Base-by-base conservation (phyloP, 2,113 vertebrate species). In the Physeter macrocephalus region DNA sequence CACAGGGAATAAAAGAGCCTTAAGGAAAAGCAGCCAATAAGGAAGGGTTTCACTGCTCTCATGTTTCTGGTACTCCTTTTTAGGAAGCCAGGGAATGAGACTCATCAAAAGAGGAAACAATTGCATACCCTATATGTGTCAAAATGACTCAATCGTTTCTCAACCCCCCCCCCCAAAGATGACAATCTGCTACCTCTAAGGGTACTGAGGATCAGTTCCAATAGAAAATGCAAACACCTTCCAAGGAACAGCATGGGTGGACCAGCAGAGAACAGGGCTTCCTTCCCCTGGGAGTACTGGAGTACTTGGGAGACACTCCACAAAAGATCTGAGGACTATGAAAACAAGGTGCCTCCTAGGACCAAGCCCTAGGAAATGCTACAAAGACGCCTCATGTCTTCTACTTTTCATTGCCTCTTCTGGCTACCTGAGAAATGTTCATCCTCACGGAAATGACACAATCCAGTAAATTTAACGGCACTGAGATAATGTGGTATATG, bases 191-290 rank as follows among this genome's bases (percentile, higher is more conserved):
- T 46, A 29, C 9, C 23, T 61, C 18, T 41, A 31, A 52, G 41
- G 74, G 69, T 12, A 59, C 39, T 14, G 8, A 39, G 36, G 21
- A 23, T 25, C 20, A 23, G 27, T 41, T 82, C 46, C 6, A 80
- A 62, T 21, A 90, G 13, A 39, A 74, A 31, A 43, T 5, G 52
- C n/a, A 52, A 54, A 64, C 21, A 31, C 3, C 29, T 36, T 69
- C n/a, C 11, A 18, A 46, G 43, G 67, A 77, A 49, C 0, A 1
- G 62, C 41, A 52, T 0, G 3, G n/a, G 29, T 0, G 2, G 7
- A 46, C 43, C 23, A n/a, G 36, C 10, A 20, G 12, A 8, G 1
- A 69, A 23, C 10, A 59, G 43, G 41, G n/a, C 8, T 41, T 86
- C 7, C 0, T 41, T 61, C 5, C 34, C 23, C 46, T 1, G 17